Evolutionary conservation across 1,140 invertebrate species (phyloP), one percentile per base, ranked within the genome.

Genomic region (Pseudomyrmex dendroicus): DNA sequence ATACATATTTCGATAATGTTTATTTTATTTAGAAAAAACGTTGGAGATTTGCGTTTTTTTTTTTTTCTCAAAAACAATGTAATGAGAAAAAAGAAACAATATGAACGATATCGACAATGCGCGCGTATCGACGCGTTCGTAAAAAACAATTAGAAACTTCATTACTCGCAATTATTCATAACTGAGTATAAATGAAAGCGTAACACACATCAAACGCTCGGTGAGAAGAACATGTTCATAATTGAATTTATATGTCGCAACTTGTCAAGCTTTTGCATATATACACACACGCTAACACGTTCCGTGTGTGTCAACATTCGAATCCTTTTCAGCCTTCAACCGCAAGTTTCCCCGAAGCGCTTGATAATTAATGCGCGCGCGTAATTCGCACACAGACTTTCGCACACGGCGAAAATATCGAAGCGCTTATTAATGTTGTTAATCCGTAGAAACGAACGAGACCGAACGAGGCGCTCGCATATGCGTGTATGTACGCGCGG

Each of bases 381-480:
- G 35, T 78, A 78, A 78, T 59, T 48, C 44, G 25, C 10, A 17
- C 20, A 50, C 52, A 74, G 63, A 17, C 46, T 74, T 52, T 2
- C 59, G 35, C 35, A 35, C 35, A 17, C 50, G 20, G 15, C 7
- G 57, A 25, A 78, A 78, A 78, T 17, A 59, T 7, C 9, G 52
- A 56, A 78, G 46, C 63, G 52, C 44, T 70, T 78, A 70, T 78
- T 68, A 78, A 78, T 68, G 50, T 48, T 44, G 20, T 70, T 78
- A 70, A 78, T 78, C 64, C n/a, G 20, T 15, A 10, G 59, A 15
- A 64, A 64, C 20, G 73, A 74, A 63, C 35, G 52, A 20, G 56
- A 22, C 50, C 46, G 61, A 44, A 54, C 12, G 22, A 22, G 10
- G 1, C 17, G n/a, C 46, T n/a, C 35, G 12, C 1, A 7, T 35